These are phyloP conservation scores for Littorina saxatilis DNA, from an alignment of 1,140 invertebrate genomes.

Conservation along the genomic window DNA sequence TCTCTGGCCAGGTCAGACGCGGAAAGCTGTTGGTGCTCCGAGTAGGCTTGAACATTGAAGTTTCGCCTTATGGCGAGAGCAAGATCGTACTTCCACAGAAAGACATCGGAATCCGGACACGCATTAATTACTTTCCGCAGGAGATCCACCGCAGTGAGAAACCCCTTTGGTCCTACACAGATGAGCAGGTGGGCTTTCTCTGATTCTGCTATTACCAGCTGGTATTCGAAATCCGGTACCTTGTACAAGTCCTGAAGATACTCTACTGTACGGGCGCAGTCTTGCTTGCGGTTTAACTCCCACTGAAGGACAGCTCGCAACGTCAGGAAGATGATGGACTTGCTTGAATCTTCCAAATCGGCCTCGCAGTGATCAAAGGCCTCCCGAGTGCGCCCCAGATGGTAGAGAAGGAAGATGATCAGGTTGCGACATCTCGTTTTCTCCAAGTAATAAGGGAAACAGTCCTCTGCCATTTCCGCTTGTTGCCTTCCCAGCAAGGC, in stretches of 20 bases:
- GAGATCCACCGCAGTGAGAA: background rate
- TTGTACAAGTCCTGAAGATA: background rate
- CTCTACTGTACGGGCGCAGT: background rate
- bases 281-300: background rate
- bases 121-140: background rate
- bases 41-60: background rate
- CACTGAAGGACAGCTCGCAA: background rate
- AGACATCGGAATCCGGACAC: conserved; percentile 2
- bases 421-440: background rate
- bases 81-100: conserved; percentile 6
- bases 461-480: background rate
- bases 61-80: background rate
- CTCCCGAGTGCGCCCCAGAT: background rate
- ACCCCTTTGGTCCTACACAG: background rate
- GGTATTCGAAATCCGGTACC: background rate
- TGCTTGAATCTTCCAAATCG: background rate
- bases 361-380: background rate
- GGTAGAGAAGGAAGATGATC: background rate
- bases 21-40: background rate
- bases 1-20: background rate
- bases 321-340: background rate
- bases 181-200: background rate
- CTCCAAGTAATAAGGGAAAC: background rate
- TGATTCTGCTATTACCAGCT: background rate
- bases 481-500: background rate